Evolutionary conservation across 2,888 invertebrate genomes (phyloP), one percentile per base, ranked within the genome.

Genomic region (Agonopterix heracliana): DNA sequence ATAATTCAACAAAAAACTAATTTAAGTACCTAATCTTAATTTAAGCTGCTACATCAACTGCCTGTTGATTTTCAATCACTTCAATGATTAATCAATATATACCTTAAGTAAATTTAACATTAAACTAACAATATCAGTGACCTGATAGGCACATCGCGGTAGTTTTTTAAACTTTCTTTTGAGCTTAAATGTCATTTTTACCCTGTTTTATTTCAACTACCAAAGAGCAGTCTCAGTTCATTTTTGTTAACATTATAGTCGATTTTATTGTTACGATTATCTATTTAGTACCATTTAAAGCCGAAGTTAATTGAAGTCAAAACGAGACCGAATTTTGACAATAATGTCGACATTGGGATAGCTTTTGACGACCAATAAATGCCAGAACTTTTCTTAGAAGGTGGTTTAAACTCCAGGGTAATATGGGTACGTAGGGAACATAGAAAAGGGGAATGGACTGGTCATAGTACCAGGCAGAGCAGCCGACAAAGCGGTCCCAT

Each of bases 361-460:
- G 0, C 26, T 26, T 26, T 26, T 26, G 26, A 26, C 26, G 26
- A 26, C 26, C 26, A 26, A 26, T 26, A 26, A 26, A 26, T 26
- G 26, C 26, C 26, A 7, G 26, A 26, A 26, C 7, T 26, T 26
- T 5, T 26, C 26, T 26, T 5, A 26, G 7, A 7, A 2, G 17
- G 2, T 17, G 35, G 0, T 40, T 54, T 74, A 78, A 43, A 77
- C 66, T 4, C 78, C 78, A 10, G 71, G 78, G 54, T 76, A 79
- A 55, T 76, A 79, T 0, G 81, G 86, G 54, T 87, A 88, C 2
- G 80, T 74, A 0, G 83, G 85, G 64, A 84, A 84, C 78, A 78
- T 78, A 13, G 78, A 74, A 53, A 87, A 47, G 5, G 64, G 65
- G 66, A 80, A 83, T 0, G 77, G 78, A 1, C 68, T 53, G 8